These are phyloP conservation scores for Cataglyphis livida DNA, from an alignment of 2,888 invertebrate species.

Conservation along the genomic window DNA sequence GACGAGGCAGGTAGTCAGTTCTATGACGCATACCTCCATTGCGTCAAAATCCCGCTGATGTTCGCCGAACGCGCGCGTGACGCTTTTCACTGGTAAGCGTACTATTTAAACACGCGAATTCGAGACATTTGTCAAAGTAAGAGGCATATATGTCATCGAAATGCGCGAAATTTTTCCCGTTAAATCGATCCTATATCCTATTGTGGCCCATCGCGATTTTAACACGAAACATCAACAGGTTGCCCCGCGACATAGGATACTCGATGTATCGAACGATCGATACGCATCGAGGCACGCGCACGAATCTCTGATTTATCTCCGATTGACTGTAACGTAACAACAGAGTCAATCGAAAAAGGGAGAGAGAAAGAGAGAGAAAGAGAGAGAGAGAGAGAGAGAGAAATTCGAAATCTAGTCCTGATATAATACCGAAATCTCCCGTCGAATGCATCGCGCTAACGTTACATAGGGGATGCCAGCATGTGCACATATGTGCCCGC, in stretches of 20 bases:
- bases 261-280: conserved; percentile 28
- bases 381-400: not conserved
- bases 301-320: conserved; percentile 43
- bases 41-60: conserved; percentile 6
- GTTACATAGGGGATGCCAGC: conserved; percentile 10
- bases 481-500: not conserved
- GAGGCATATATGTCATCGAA: not conserved
- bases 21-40: not conserved
- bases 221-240: conserved; percentile 76
- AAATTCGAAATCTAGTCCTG: not conserved
- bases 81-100: conserved; percentile 1
- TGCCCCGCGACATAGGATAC: conserved; percentile 64
- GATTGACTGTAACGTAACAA: conserved; percentile 30
- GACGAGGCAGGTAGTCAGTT: not conserved
- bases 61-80: not conserved
- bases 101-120: not conserved
- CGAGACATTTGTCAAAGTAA: conserved; percentile 15
- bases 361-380: too few species aligned
- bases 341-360: not conserved
- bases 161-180: not conserved
- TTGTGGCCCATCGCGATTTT: conserved; percentile 16
- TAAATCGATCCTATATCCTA: not conserved
- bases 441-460: not conserved
- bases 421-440: not conserved
- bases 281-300: conserved; percentile 12